These are phyloP conservation scores for Lagodon rhomboides DNA, from an alignment of 2,797 vertebrate species.

Conservation along the genomic window DNA sequence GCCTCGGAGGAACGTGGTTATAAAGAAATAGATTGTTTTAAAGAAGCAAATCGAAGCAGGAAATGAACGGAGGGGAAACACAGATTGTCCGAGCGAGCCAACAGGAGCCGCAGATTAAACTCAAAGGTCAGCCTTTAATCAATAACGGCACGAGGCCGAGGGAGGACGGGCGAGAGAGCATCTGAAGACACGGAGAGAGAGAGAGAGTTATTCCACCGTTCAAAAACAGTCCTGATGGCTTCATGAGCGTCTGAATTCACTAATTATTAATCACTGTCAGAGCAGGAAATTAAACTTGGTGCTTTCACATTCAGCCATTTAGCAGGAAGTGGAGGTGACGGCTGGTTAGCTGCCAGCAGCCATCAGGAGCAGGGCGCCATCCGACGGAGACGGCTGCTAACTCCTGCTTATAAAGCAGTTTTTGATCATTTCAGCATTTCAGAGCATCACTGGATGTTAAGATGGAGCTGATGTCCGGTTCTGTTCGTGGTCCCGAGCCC, in stretches of 20 bases:
- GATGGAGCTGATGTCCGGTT: no score
- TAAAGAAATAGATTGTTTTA: not conserved
- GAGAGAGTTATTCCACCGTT: not conserved
- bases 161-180: not conserved
- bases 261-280: slow-evolving; percentile 39
- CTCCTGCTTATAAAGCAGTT: no score
- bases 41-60: not conserved
- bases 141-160: not conserved
- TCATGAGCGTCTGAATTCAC: slow-evolving; percentile 8
- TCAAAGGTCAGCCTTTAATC: slow-evolving; percentile 44
- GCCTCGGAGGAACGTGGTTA: not conserved
- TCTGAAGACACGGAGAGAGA: not conserved
- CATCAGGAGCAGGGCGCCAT: no score
- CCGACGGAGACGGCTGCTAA: no score
- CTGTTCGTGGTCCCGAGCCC: no score
- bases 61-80: slow-evolving; percentile 22
- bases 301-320: not conserved
- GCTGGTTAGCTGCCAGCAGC: not conserved
- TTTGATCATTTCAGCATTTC: no score
- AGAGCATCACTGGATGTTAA: no score
- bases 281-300: slow-evolving; percentile 33
- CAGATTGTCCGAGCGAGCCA: not conserved
- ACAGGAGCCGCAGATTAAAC: slow-evolving; percentile 32
- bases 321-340: slow-evolving; percentile 9
- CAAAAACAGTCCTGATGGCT: not conserved